These are phyloP conservation scores for Drosophila macrospina DNA, from an alignment of 2,888 invertebrate genomes.

Conservation along the genomic window DNA sequence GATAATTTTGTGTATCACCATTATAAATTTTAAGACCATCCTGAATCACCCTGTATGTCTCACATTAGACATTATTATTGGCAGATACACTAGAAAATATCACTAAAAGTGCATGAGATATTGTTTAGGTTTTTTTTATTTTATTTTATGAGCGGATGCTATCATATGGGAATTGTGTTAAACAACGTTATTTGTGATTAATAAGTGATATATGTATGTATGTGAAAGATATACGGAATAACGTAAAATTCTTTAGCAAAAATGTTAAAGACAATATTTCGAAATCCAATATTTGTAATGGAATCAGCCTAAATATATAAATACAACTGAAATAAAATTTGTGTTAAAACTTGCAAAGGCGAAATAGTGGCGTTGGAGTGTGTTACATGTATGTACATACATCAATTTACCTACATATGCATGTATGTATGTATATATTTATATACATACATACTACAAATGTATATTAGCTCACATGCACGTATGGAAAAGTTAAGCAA, in stretches of 20 bases:
- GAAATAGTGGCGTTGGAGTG: slow-evolving; percentile 43
- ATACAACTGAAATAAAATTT: slow-evolving; percentile 25
- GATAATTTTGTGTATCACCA: slow-evolving; percentile 30
- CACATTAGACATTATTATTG: slow-evolving; percentile 64
- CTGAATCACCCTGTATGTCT: slow-evolving; percentile 51
- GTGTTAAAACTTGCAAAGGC: slow-evolving; percentile 33
- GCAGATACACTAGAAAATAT: slow-evolving; percentile 67
- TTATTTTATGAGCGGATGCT: slow-evolving; percentile 46
- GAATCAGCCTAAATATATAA: slow-evolving; percentile 38
- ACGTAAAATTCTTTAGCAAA: slow-evolving; percentile 25
- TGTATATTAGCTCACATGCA: slow-evolving; percentile 32
- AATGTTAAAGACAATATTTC: slow-evolving; percentile 43
- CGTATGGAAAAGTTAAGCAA: slow-evolving; percentile 36
- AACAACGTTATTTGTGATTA: slow-evolving; percentile 53
- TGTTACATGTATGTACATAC: slow-evolving; percentile 63
- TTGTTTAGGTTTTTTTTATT: slow-evolving; percentile 65
- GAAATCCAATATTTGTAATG: slow-evolving; percentile 30
- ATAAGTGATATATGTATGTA: slow-evolving; percentile 49
- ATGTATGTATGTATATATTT: slow-evolving; percentile 42
- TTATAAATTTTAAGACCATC: slow-evolving; percentile 3
- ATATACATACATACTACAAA: slow-evolving; percentile 37
- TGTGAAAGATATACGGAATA: slow-evolving; percentile 24
- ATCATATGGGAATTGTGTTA: slow-evolving; percentile 37
- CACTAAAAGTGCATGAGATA: slow-evolving; percentile 67
- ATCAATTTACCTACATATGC: slow-evolving; percentile 47